Evolutionary conservation across 2,797 vertebrate species (phyloP).

Genomic region (Atherinosoma microstoma): DNA sequence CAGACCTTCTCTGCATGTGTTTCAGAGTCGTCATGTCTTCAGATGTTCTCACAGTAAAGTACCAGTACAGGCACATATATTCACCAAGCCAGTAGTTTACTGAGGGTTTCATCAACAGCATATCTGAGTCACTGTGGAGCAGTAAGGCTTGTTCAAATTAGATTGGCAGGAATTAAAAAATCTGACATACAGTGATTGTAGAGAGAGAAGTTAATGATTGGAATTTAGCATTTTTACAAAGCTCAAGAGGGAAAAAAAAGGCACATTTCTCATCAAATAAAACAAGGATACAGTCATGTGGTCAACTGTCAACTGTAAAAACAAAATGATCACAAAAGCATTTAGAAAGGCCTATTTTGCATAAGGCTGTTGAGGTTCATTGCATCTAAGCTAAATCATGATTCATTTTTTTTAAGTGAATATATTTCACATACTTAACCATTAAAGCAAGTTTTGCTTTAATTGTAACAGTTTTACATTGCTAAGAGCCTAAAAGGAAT

Average conservation of each 20-base stretch:
- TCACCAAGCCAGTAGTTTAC: constrained; percentile 32
- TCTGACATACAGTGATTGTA: constrained; percentile 43
- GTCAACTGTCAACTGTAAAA: constrained; percentile 36
- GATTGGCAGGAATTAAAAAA: constrained; percentile 14
- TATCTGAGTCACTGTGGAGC: constrained; percentile 32
- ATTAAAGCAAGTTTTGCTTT: constrained; percentile 67
- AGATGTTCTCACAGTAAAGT: constrained; percentile 64
- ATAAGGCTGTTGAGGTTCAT: constrained; percentile 56
- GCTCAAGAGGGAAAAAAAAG: constrained; percentile 58
- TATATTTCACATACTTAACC: constrained; percentile 57
- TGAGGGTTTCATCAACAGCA: constrained; percentile 30
- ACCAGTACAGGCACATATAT: constrained; percentile 40
- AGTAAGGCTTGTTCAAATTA: constrained; percentile 30
- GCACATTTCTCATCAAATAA: constrained; percentile 65
- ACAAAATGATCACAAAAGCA: constrained; percentile 49
- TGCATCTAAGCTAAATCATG: constrained; percentile 32
- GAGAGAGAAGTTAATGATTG: constrained; percentile 29
- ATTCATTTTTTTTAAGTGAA: constrained; percentile 19
- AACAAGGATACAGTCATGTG: constrained; percentile 34
- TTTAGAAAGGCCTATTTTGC: constrained; percentile 42
- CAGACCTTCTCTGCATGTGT: constrained; percentile 61
- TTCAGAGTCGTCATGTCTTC: constrained; percentile 61
- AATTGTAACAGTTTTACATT: constrained; percentile 65
- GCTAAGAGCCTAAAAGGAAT: constrained; percentile 42
- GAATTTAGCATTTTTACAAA: constrained; percentile 65